Percentiles rank a stretch among this genome's conserved stretches.
These are phyloP conservation scores for Zygothrica quintamaculata DNA, from an alignment of 2,888 invertebrate species.

Conservation along the genomic window DNA sequence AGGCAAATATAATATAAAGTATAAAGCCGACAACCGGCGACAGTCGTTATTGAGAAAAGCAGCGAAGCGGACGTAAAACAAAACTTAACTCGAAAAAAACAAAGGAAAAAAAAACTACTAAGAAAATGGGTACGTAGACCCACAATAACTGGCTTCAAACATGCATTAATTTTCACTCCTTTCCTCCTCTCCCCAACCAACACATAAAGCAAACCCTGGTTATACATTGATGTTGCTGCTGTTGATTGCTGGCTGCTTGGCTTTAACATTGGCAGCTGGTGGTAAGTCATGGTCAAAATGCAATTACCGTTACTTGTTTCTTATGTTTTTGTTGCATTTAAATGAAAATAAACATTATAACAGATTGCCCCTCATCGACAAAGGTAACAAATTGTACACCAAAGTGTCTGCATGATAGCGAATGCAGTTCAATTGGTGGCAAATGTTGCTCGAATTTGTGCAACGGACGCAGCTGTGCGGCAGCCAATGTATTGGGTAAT, in stretches of 20 bases:
- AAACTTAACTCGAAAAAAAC: too few species aligned
- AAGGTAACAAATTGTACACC: slow-evolving; percentile 89
- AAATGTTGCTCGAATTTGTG: slow-evolving; percentile 90
- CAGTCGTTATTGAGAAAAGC: slow-evolving; percentile 56
- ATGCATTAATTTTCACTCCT: not conserved
- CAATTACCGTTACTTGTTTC: too few species aligned
- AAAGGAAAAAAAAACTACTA: slow-evolving; percentile 9
- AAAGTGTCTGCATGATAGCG: slow-evolving; percentile 88
- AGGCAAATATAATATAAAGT: slow-evolving; percentile 31
- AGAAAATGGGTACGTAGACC: slow-evolving; percentile 43
- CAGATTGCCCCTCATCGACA: slow-evolving; percentile 87
- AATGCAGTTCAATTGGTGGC: slow-evolving; percentile 87
- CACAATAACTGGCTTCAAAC: slow-evolving; percentile 1
- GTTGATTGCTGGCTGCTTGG: slow-evolving; percentile 54
- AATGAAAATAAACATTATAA: too few species aligned
- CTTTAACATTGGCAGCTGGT: slow-evolving; percentile 59
- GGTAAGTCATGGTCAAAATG: slow-evolving; percentile 59
- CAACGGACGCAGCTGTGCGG: slow-evolving; percentile 88
- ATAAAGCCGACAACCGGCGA: slow-evolving; percentile 55
- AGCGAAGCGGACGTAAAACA: slow-evolving; percentile 66
- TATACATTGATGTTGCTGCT: slow-evolving; percentile 48
- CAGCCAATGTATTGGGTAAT: slow-evolving; percentile 83
- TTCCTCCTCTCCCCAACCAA: too few species aligned
- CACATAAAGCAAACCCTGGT: slow-evolving; percentile 53
- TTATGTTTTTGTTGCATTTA: too few species aligned